Evolutionary conservation across 2,113 vertebrate species (phyloP), one percentile per base, ranked within the genome.

Genomic region (Pao palembangensis): DNA sequence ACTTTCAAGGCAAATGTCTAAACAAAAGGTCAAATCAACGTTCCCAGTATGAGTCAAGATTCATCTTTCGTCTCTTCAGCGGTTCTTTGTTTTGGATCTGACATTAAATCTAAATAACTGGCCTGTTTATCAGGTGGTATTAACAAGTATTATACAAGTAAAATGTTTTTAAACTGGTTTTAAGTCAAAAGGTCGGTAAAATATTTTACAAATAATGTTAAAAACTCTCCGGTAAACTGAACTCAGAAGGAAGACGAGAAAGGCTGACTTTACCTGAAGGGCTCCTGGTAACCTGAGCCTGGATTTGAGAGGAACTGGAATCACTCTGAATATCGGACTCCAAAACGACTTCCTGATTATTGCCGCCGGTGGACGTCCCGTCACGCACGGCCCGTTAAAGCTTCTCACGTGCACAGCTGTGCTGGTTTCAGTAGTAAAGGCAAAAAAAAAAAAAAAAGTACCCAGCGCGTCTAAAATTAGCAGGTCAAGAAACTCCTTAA

Each of bases 341-440:
- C 3, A 53, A n/a, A 57, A 67, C 52, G 23, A 3, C 31, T 68
- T 71, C 75, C 80, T 70, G 71, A 64, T 73, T 72, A 76, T 69
- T 71, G 71, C 64, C 1, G 48, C 61, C 21, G 42, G 41, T 28
- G 49, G 63, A 61, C 17, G 34, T n/a, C 2, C 21, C 21, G 21
- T 14, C 43, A 5, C 5, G 14, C 16, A 16, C 43, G 5, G 43
- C 14, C 16, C 42, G 13, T 23, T 55, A 55, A 64, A 66, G 48
- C 38, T 48, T 21, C 25, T 41, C 23, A 52, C 23, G 1, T 18
- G 51, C 52, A 46, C 18, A 47, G 28, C 55, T 50, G 51, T 20
- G 72, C 72, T 71, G 64, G 61, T 69, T 76, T 75, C 57, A 83
- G 65, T 71, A 46, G 59, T 58, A 67, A 69, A 75, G 38, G 66